Conservation (phyloP, 2,888 invertebrate species). For the Galeruca laticollis region DNA sequence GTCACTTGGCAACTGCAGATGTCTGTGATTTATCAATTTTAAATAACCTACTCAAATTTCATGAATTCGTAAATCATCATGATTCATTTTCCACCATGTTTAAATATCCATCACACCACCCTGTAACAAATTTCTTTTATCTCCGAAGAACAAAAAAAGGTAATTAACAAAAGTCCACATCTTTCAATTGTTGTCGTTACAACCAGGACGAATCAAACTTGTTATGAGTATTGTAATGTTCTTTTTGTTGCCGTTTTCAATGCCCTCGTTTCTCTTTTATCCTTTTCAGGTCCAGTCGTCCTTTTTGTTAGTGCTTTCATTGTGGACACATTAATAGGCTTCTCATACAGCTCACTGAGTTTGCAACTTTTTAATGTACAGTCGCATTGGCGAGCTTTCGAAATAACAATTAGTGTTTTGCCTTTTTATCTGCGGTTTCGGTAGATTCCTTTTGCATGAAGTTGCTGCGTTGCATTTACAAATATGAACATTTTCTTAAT, state of each 20-base stretch:
- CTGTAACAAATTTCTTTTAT: neutral
- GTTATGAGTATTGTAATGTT: conserved; percentile 15
- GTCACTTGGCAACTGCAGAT: no score
- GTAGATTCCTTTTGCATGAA: neutral
- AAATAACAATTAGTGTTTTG: neutral
- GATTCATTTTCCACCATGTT: no score
- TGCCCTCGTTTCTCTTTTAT: conserved; percentile 8
- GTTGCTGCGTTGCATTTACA: no score
- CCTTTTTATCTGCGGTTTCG: neutral
- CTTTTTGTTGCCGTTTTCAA: conserved; percentile 12
- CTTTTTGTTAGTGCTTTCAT: conserved; percentile 6
- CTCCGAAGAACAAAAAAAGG: neutral
- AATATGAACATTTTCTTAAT: no score
- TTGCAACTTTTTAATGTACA: conserved; percentile 5
- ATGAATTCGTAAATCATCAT: no score
- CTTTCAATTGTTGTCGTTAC: neutral
- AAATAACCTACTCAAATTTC: no score
- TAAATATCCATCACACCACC: no score
- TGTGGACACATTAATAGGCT: conserved; percentile 10
- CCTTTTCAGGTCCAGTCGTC: conserved; percentile 10
- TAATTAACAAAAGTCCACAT: neutral
- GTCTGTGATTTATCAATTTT: no score
- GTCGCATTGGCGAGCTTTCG: neutral
- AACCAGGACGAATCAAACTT: conserved; percentile 1
- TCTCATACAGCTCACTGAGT: conserved; percentile 5